phyloP scores from a whole-genome alignment of 2,888 invertebrate species.

The Drosophila cognata region DNA sequence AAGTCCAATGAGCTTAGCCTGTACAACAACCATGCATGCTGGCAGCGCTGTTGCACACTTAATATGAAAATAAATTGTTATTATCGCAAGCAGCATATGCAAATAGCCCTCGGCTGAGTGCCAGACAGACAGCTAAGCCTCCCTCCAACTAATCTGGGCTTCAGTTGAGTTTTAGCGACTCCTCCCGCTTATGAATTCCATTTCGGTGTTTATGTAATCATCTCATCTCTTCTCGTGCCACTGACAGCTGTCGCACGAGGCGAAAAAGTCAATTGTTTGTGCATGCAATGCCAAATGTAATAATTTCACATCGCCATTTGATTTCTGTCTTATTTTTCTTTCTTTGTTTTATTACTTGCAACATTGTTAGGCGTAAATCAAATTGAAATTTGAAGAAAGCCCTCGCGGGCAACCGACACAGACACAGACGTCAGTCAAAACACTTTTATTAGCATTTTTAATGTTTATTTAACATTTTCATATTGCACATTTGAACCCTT shows the following conservation, averaged over 20 bases:
- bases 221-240: slow-evolving; percentile 42
- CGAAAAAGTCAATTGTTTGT: slow-evolving; percentile 66
- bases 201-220: slow-evolving; percentile 54
- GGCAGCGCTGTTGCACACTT: background rate
- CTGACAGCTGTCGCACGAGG: slow-evolving; percentile 32
- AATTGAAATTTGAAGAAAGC: slow-evolving; percentile 41
- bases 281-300: slow-evolving; percentile 68
- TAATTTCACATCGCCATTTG: slow-evolving; percentile 57
- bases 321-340: slow-evolving; percentile 25
- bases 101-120: slow-evolving; percentile 6
- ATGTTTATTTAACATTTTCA: slow-evolving; percentile 62
- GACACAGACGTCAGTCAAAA: slow-evolving; percentile 26
- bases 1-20: slow-evolving; percentile 1
- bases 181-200: slow-evolving; percentile 32
- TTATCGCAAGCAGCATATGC: slow-evolving; percentile 1
- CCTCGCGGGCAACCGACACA: slow-evolving; percentile 10
- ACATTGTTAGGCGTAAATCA: slow-evolving; percentile 35
- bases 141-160: slow-evolving; percentile 30
- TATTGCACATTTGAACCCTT: slow-evolving; percentile 56
- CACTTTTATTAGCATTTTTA: slow-evolving; percentile 69
- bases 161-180: slow-evolving; percentile 25
- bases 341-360: slow-evolving; percentile 46
- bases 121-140: slow-evolving; percentile 10
- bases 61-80: slow-evolving; percentile 6
- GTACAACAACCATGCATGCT: slow-evolving; percentile 13